A percentile compares a stretch with the other conserved stretches of the same genome.
These are phyloP conservation scores for Grammomys surdaster DNA, from an alignment of 2,113 vertebrate species.

Conservation along the genomic window DNA sequence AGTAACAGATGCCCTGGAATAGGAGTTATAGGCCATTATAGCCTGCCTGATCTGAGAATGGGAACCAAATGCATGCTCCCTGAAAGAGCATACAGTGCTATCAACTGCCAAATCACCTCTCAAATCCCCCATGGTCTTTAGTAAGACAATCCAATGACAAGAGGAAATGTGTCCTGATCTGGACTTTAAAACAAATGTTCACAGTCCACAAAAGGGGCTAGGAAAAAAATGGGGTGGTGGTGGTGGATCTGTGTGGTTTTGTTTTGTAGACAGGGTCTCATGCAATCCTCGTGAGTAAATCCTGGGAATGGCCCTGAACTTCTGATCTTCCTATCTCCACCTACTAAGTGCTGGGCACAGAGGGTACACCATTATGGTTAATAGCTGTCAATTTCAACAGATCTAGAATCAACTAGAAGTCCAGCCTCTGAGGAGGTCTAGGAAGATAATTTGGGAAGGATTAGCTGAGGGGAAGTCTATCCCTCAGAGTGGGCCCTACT, in stretches of 20 bases:
- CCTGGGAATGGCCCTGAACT: neutral
- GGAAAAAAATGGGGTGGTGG: neutral
- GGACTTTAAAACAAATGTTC: constrained; percentile 1
- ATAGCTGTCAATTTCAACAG: neutral
- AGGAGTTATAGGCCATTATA: neutral
- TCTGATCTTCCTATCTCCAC: neutral
- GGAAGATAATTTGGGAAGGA: neutral
- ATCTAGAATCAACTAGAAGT: neutral
- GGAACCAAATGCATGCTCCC: neutral
- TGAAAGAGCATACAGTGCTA: neutral
- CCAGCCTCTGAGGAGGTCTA: neutral
- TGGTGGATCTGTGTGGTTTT: neutral
- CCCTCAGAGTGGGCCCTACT: neutral
- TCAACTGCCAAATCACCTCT: neutral
- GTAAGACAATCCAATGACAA: neutral
- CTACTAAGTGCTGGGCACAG: neutral
- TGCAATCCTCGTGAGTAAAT: neutral
- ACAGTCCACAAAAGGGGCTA: neutral
- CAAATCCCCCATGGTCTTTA: neutral
- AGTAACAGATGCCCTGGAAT: neutral
- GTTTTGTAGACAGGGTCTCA: neutral
- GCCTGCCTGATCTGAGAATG: neutral
- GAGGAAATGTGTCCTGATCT: neutral
- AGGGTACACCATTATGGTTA: too few relatives aligned
- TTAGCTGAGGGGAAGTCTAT: neutral